Base-by-base conservation (phyloP, 1,140 invertebrate species). In the Leptopilina boulardi region DNA sequence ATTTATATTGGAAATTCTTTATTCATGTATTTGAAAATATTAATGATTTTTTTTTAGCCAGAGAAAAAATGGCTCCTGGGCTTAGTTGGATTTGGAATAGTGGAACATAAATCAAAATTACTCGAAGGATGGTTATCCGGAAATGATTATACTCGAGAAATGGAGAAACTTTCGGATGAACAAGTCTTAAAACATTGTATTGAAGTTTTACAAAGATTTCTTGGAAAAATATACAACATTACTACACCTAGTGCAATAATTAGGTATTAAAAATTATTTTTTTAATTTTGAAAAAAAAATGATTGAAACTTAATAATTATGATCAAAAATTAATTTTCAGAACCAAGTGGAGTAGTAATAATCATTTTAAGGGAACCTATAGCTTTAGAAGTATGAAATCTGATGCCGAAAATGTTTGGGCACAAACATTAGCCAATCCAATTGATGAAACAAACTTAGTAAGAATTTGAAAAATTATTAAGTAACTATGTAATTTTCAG, bases 21-120 rank as follows among this genome's bases (percentile, higher is more conserved):
- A 19, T 54, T n/a, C 9, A 73, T 47, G 18, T 73, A 19, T 26
- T 26, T 38, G 70, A 51, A 51, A 66, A 70, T 75, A 70, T 1
- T 75, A 19, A 56, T 34, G 38, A 0, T 75, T 15, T n/a, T 9
- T 15, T n/a, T 9, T 13, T n/a, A 77, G 76, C 21, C 56, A 2
- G 89, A 80, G 11, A 91, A 87, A 88, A 90, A 91, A 79, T 96
- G 92, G 95, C 88, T 90, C 80, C 87, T 89, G 73, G 91, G 93
- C 72, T 91, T 96, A 0, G 93, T 93, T 77, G 93, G 93, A 4
- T 93, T 96, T 81, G 93, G 93, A 80, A 91, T 92, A 3, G 92
- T 95, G 1, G 92, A 93, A 72, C 91, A 93, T 77, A 93, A 94
- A 74, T 93, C 94, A 0, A 93, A 94, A 83, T 83, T 96, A 2